A percentile compares a stretch with the other conserved stretches of the same genome.
Evolutionary conservation across 2,797 vertebrate species (phyloP).

Genomic region (Helarctos malayanus): DNA sequence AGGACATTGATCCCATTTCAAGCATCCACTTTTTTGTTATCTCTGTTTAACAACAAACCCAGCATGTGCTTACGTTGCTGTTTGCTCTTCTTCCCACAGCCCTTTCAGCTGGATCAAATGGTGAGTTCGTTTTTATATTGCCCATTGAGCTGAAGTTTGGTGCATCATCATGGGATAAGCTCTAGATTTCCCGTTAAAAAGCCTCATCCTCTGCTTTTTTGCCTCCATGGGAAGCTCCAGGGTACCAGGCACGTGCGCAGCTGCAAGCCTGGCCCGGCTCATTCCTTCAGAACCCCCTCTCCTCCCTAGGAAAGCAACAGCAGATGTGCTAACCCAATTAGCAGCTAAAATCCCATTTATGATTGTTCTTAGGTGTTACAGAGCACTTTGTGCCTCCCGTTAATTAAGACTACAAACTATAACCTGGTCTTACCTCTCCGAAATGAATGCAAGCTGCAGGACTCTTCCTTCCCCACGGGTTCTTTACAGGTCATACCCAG

Average conservation of each 20-base stretch:
- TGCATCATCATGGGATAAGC: not conserved
- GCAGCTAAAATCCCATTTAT: not conserved
- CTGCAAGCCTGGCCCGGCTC: not conserved
- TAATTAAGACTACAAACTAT: not conserved
- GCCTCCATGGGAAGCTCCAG: not conserved
- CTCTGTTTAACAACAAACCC: not conserved
- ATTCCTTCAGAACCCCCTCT: not conserved
- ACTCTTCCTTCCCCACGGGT: not conserved
- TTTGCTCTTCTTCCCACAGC: constrained; percentile 88
- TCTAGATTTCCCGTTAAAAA: not conserved
- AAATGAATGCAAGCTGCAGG: not conserved
- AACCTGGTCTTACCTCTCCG: not conserved
- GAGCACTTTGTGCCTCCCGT: not conserved
- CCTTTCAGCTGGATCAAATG: constrained; percentile 94
- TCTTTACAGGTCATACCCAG: not conserved
- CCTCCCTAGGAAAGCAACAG: not conserved
- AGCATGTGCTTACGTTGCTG: not conserved
- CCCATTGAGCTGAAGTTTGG: not conserved
- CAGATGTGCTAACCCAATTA: not conserved
- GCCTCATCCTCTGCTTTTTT: not conserved
- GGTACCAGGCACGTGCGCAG: not conserved
- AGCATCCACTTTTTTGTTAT: constrained; percentile 32
- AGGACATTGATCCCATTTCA: not conserved
- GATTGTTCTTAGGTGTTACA: not conserved
- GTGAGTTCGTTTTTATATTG: constrained; percentile 90